Base-by-base conservation (phyloP, 2,797 vertebrate genomes). In the Sebastes variabilis region DNA sequence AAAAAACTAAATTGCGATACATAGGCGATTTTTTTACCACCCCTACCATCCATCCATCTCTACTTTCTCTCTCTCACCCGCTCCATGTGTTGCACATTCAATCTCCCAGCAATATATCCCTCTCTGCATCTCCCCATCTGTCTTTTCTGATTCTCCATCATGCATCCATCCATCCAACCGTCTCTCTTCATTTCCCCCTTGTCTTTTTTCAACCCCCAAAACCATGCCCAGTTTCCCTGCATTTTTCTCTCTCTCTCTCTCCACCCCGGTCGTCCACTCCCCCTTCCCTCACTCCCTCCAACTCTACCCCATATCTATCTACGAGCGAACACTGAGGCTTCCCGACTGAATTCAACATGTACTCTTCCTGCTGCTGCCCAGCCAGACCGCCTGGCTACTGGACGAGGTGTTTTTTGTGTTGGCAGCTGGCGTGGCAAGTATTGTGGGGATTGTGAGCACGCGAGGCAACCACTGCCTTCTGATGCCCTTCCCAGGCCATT, bases 401-500 rank as follows among this genome's bases (percentile, higher is more conserved):
- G 79, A 80, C 34, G 18, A 71, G 30, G 6, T 32, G 42, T 86
- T 79, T 79, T 77, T 77, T 49, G 64, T 76, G 54, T 42, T 82
- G 66, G 65, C 73, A 87, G 67, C 66, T 13, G 49, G 59, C 60
- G 38, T 0, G 0, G 12, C 20, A 62, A 74, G 42, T 61, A 81
- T 66, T 66, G 27, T 68, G 60, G 64, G 56, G 65, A 75, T 34
- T 75, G 72, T 20, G 62, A 71, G 66, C 67, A 59, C 16, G 58
- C 6, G 1, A 68, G 32, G 59, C 9, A 58, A 69, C 58, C 60
- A 11, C 54, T 56, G 84, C 54, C 71, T 84, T 89, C 79, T 81
- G 78, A 87, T 84, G 60, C 75, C 72, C 65, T 88, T 93, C 90
- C 80, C 83, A 83, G 68, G 76, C 79, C 87, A 88, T 87, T 89